phyloP scores from a whole-genome alignment of 1,140 invertebrate genomes.

The Trichonephila clavipes region DNA sequence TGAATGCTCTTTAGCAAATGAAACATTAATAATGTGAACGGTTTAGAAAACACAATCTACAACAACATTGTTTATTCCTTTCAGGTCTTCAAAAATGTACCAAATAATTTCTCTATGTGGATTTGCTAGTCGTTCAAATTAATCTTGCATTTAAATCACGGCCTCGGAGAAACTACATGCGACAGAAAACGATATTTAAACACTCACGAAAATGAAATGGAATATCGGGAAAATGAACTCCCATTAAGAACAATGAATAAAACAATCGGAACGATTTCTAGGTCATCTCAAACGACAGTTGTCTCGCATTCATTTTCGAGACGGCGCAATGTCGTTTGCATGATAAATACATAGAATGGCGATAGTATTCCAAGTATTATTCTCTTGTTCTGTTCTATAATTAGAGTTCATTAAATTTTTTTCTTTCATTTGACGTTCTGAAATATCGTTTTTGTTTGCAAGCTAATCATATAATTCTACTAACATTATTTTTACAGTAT shows the following conservation, averaged over 20 bases:
- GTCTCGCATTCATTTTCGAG: not conserved
- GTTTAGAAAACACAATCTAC: no score
- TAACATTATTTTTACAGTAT: no score
- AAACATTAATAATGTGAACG: no score
- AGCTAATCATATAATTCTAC: no score
- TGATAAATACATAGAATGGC: not conserved
- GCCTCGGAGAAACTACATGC: not conserved
- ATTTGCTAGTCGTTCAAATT: not conserved
- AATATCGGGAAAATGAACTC: not conserved
- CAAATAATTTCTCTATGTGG: not conserved
- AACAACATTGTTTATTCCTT: no score
- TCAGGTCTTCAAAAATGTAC: no score
- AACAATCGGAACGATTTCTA: not conserved
- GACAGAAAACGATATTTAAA: not conserved
- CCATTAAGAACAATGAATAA: not conserved
- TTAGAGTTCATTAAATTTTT: not conserved
- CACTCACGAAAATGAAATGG: not conserved
- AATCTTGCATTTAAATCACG: not conserved
- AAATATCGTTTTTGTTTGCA: no score
- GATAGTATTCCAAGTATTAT: no score
- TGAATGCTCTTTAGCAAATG: no score
- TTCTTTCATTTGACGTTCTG: no score
- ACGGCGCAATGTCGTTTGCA: not conserved
- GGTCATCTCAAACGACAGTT: not conserved
- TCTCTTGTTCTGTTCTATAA: not conserved